Conservation (phyloP, 2,113 vertebrate species). For the Labeo rohita region DNA sequence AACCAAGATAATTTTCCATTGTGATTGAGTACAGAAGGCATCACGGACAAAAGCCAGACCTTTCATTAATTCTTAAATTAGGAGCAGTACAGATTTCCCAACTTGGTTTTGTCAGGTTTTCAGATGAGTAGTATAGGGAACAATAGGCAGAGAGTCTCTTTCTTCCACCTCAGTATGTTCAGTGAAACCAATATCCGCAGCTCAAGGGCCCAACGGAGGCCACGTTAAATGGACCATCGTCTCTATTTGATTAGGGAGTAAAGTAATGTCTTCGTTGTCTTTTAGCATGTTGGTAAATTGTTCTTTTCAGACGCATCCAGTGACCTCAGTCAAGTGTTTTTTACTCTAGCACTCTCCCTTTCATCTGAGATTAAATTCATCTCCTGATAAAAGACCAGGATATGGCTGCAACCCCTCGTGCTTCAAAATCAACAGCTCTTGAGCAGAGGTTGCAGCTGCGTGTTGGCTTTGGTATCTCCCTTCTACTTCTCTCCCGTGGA, state of each 20-base stretch:
- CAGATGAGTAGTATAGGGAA: not conserved
- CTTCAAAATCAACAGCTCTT: slow-evolving; percentile 4
- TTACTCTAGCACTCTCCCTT: not conserved
- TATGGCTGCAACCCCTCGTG: not conserved
- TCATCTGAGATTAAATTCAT: slow-evolving; percentile 6
- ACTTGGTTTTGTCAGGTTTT: slow-evolving; percentile 16
- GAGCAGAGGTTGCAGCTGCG: slow-evolving; percentile 14
- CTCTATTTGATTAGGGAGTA: slow-evolving; percentile 29
- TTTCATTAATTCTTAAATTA: slow-evolving; percentile 46
- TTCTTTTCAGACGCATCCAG: not conserved
- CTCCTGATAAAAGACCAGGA: slow-evolving; percentile 37
- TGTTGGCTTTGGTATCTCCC: not conserved
- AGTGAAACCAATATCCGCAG: slow-evolving; percentile 27
- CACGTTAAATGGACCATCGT: not conserved
- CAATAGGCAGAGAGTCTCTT: slow-evolving; percentile 33
- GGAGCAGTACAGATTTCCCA: slow-evolving; percentile 31
- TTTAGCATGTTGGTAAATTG: slow-evolving; percentile 20
- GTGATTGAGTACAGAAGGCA: slow-evolving; percentile 38
- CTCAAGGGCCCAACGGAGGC: not conserved
- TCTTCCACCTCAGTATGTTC: not conserved
- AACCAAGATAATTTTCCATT: slow-evolving; percentile 20
- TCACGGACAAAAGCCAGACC: slow-evolving; percentile 46
- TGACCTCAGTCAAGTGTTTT: slow-evolving; percentile 17
- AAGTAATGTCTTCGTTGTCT: slow-evolving; percentile 26
- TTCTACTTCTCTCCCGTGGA: slow-evolving; percentile 14